These are phyloP conservation scores for Brevimyrus niger DNA, from an alignment of 2,113 vertebrate species.

Conservation along the genomic window DNA sequence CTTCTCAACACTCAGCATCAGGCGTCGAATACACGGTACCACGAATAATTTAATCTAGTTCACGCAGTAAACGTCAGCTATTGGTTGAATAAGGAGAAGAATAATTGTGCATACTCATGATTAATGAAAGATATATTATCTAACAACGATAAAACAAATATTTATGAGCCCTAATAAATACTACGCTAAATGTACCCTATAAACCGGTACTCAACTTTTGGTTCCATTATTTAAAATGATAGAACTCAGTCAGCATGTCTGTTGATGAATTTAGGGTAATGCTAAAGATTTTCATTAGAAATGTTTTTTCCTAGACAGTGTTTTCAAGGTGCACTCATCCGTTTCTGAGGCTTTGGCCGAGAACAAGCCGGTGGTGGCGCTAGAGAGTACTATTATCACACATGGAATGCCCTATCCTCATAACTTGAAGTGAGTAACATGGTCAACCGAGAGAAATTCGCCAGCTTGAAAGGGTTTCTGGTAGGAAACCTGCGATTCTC, in stretches of 20 bases:
- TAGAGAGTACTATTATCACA: constrained; percentile 84
- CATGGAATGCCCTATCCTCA: constrained; percentile 84
- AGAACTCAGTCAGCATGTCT: not conserved
- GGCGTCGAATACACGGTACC: constrained; percentile 46
- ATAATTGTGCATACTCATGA: not conserved
- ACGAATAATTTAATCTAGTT: not conserved
- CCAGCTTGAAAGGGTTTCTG: not conserved
- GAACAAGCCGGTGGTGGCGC: constrained; percentile 69
- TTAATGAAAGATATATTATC: not conserved
- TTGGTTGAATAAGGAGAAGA: not conserved
- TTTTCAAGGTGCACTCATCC: constrained; percentile 65
- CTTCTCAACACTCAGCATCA: constrained; percentile 37
- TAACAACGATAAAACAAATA: not conserved
- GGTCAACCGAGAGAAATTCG: not conserved
- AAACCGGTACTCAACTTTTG: no score
- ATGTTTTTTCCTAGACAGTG: constrained; percentile 49
- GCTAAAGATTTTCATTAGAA: not conserved
- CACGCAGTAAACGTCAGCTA: constrained; percentile 1
- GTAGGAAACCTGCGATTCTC: not conserved
- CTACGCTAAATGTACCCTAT: not conserved
- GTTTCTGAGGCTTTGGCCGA: constrained; percentile 67
- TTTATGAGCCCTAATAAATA: not conserved
- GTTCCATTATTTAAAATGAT: not conserved
- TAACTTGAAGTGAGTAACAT: constrained; percentile 68
- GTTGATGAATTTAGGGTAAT: not conserved